These are phyloP conservation scores for Acromyrmex heyeri DNA, from an alignment of 1,140 invertebrate species.

Conservation along the genomic window DNA sequence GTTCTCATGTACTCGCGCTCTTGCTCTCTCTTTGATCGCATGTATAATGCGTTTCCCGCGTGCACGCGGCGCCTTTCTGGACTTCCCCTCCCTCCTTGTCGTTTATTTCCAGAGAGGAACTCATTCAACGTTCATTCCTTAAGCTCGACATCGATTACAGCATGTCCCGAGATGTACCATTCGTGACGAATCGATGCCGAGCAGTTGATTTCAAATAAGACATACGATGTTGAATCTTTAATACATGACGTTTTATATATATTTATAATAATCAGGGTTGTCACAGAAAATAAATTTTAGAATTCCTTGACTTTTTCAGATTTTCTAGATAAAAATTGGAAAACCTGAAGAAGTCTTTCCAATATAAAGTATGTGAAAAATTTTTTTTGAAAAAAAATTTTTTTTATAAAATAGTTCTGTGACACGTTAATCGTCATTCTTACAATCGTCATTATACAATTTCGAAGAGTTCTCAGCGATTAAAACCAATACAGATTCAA, in stretches of 20 bases:
- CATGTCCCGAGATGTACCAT: conserved; percentile 27
- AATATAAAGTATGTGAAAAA: no score
- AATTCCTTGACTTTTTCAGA: no score
- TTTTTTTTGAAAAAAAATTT: no score
- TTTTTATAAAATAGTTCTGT: no score
- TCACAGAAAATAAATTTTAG: no score
- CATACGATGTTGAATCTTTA: neutral
- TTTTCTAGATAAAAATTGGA: no score
- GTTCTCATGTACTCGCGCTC: conserved; percentile 80
- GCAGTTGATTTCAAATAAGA: conserved; percentile 23
- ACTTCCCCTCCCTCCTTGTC: conserved; percentile 9
- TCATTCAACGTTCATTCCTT: conserved; percentile 45
- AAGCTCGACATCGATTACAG: conserved; percentile 57
- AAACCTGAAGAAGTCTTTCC: no score
- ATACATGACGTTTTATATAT: neutral
- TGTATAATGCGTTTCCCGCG: conserved; percentile 74
- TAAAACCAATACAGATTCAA: no score
- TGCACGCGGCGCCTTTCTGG: conserved; percentile 72
- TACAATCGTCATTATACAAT: no score
- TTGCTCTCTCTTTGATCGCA: conserved; percentile 76
- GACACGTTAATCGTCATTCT: no score
- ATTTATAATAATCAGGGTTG: neutral
- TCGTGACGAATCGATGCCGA: conserved; percentile 54
- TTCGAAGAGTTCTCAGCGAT: no score
- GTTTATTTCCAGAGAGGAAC: conserved; percentile 24